These are phyloP conservation scores for Diadumene lineata DNA, from an alignment of 92 coral and sea anemone genomes.

Conservation along the genomic window DNA sequence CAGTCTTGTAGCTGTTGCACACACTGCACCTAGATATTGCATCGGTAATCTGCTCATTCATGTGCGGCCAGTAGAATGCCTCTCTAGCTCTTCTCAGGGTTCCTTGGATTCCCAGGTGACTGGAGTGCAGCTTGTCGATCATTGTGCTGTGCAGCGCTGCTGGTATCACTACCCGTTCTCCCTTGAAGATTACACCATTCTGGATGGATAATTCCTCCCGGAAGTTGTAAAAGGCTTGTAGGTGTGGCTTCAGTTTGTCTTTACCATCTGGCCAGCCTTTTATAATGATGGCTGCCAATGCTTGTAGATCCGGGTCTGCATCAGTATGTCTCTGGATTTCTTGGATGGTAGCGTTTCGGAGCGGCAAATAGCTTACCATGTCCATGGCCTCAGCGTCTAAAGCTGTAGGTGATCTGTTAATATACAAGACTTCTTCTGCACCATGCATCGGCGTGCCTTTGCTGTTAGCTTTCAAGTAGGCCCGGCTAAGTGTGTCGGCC, in stretches of 20 bases:
- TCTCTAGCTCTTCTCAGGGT: slow-evolving; percentile 40
- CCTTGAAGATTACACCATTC: slow-evolving; percentile 32
- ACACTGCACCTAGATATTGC: slow-evolving; percentile 34
- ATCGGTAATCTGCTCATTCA: slow-evolving; percentile 21
- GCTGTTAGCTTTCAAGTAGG: too few relatives aligned
- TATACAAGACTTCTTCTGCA: slow-evolving; percentile 10
- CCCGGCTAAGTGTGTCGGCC: slow-evolving; percentile 61
- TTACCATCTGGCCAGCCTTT: slow-evolving; percentile 41
- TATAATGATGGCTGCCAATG: slow-evolving; percentile 21
- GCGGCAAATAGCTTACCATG: slow-evolving; percentile 18
- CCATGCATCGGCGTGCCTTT: too few relatives aligned
- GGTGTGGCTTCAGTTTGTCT: slow-evolving; percentile 1
- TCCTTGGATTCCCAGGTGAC: slow-evolving; percentile 41
- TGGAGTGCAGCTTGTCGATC: slow-evolving; percentile 30
- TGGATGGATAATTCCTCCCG: slow-evolving; percentile 31
- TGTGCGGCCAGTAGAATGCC: slow-evolving; percentile 42
- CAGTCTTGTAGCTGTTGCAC: slow-evolving; percentile 42
- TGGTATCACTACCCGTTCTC: slow-evolving; percentile 42
- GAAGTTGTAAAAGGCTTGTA: slow-evolving; percentile 26
- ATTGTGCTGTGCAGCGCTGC: slow-evolving; percentile 18
- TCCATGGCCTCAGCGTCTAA: slow-evolving; percentile 30
- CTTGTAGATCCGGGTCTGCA: slow-evolving; percentile 33
- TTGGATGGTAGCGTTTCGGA: slow-evolving; percentile 5
- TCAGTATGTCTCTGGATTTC: slow-evolving; percentile 24
- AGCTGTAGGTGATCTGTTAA: slow-evolving; percentile 30